phyloP scores from a whole-genome alignment of 2,888 invertebrate genomes.

The Meteorus colon region DNA sequence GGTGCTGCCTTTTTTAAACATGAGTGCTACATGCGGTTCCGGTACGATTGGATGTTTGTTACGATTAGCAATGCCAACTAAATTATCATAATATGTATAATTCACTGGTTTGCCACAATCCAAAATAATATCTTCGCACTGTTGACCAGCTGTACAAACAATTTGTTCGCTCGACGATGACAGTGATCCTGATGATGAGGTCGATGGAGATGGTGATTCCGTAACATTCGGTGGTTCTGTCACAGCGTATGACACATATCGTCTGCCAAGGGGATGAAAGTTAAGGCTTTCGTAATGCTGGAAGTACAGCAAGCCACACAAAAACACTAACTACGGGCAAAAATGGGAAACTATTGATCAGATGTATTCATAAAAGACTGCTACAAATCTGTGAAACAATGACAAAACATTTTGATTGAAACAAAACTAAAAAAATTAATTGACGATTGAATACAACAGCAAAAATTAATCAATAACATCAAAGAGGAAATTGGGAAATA shows the following conservation, averaged over 20 bases:
- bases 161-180: constrained; percentile 56
- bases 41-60: constrained; percentile 88
- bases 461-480: not conserved
- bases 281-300: constrained; percentile 70
- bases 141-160: constrained; percentile 63
- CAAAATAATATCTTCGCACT: constrained; percentile 79
- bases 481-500: too few species aligned
- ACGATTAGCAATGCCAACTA: constrained; percentile 88
- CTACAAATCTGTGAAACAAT: not conserved
- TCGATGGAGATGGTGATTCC: constrained; percentile 49
- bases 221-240: constrained; percentile 66
- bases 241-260: constrained; percentile 67
- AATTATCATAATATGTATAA: constrained; percentile 91
- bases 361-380: constrained; percentile 44
- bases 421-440: not conserved
- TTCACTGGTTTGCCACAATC: constrained; percentile 91
- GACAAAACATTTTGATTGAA: not conserved
- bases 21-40: constrained; percentile 85
- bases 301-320: constrained; percentile 71
- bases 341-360: constrained; percentile 66
- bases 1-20: constrained; percentile 81
- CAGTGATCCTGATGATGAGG: constrained; percentile 26
- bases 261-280: constrained; percentile 71
- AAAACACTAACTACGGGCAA: constrained; percentile 72
- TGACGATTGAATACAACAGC: not conserved